Evolutionary conservation across 2,113 vertebrate genomes (phyloP), one percentile per base, ranked within the genome.

Genomic region (Ochotona curzoniae): DNA sequence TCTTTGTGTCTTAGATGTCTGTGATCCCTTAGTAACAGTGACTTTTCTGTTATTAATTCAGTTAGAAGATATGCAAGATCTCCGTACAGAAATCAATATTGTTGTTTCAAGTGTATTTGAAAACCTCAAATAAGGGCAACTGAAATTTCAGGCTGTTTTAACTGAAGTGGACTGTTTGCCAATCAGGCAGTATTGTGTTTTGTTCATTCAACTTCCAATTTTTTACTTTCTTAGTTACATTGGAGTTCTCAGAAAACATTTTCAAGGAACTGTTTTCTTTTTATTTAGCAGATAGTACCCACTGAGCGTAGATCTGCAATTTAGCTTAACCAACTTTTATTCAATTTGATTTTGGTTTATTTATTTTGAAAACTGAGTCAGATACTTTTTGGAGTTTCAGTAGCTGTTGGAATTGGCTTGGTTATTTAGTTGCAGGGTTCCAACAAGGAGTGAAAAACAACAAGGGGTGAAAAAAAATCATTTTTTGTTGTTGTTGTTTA

Each of bases 311-410:
- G 64, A 91, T 91, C 47, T 90, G 28, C 49, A 83, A 47, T 71
- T 63, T n/a, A 35, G 26, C 32, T 75, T 95, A 60, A 60, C 54
- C 71, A 73, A 49, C 4, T 11, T 32, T 90, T 87, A 44, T 69
- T 79, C 47, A 30, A 18, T 87, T 83, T 89, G 30, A 82, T 74
- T 93, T 94, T 54, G 80, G 74, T 93, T 84, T 90, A 91, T 90
- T 91, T 94, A 94, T 89, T 86, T 94, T 94, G 26, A 93, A 93
- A 95, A 66, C 0, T 1, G 6, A 93, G 23, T 93, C 82, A 79
- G 30, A 60, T 86, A 71, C 89, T 90, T 89, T 90, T 51, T 93
- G 44, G 9, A 74, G 21, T 84, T 75, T 54, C 66, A 76, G n/a
- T 89, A 83, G 79, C 74, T 94, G 61, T 95, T 93, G 38, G 57